Conservation (phyloP, 2,797 vertebrate species). For the Streptopelia turtur region DNA sequence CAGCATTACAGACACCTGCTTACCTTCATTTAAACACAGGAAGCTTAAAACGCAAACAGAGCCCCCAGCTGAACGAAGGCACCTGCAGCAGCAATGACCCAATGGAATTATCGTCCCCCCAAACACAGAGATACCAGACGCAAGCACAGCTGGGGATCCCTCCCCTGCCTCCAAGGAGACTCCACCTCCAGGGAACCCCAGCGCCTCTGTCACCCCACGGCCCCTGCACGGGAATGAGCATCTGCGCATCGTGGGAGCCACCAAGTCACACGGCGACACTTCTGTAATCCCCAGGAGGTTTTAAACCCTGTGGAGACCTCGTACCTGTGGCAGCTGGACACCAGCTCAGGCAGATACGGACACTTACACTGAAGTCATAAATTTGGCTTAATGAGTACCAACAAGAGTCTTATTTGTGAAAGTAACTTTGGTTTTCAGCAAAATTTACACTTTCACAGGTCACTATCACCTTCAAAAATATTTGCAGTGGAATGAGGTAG, state of each 20-base stretch:
- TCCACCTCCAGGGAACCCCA: neutral
- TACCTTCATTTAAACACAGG: neutral
- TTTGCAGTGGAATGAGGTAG: accelerated
- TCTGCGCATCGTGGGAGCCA: accelerated
- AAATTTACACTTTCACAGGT: neutral
- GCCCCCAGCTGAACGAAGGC: neutral
- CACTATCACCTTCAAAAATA: accelerated
- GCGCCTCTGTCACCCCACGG: neutral
- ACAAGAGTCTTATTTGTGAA: neutral
- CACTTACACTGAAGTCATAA: neutral
- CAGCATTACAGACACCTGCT: neutral
- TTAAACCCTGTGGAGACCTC: accelerated
- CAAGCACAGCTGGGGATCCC: accelerated
- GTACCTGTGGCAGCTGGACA: accelerated
- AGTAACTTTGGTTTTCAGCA: neutral
- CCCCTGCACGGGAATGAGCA: accelerated
- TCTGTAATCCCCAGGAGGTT: neutral
- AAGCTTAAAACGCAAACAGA: neutral
- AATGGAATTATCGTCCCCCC: accelerated
- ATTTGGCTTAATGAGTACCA: neutral
- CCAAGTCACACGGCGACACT: accelerated
- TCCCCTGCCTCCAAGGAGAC: neutral
- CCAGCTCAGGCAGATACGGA: accelerated
- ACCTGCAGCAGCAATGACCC: neutral
- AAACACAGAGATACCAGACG: accelerated